Base-by-base conservation (phyloP, 2,888 invertebrate species). In the Monopis laevigella region DNA sequence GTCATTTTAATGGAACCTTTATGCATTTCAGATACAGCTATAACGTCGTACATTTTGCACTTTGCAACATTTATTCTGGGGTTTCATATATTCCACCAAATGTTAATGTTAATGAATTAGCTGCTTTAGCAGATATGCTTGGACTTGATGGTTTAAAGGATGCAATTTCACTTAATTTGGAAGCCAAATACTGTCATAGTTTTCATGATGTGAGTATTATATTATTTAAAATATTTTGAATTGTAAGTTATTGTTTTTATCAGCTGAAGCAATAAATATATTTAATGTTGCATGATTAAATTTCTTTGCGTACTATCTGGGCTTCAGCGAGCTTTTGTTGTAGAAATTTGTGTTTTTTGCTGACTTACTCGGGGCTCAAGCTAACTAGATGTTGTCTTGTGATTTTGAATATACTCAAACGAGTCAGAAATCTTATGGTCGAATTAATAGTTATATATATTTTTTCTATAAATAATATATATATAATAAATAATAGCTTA, bases 41-140 rank as follows among this genome's bases (percentile, higher is more conserved):
- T 57, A 89, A 88, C 47, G 88, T 91, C 1, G 93, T 96, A 2
- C 92, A 95, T 67, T 96, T 96, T 74, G 90, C 94, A 0, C 71
- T 98, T 45, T 92, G 94, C 53, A 96, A 96, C 64, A 92, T 98
- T 49, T 98, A 98, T 61, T 96, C 96, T 45, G 97, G 97, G 2
- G 88, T 93, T 18, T 90, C 92, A 26, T 89, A 90, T 52, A 90
- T 97, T 42, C 94, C 95, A 1, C 92, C 92, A 52, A 87, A 89
- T 2, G 89, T 95, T 48, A 91, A 90, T 62, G 85, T 96, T 36
- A 89, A 92, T 44, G 95, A 96, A 64, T 66, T 96, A 48, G 90
- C 96, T 0, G 91, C 93, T 0, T 68, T 96, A 41, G 92, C 96
- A 0, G 96, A 96, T 66, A 90, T 96, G 86, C 75, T 96, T 40